Evolutionary conservation across 2,888 invertebrate species (phyloP).

Genomic region (Schizotus pectinicornis): DNA sequence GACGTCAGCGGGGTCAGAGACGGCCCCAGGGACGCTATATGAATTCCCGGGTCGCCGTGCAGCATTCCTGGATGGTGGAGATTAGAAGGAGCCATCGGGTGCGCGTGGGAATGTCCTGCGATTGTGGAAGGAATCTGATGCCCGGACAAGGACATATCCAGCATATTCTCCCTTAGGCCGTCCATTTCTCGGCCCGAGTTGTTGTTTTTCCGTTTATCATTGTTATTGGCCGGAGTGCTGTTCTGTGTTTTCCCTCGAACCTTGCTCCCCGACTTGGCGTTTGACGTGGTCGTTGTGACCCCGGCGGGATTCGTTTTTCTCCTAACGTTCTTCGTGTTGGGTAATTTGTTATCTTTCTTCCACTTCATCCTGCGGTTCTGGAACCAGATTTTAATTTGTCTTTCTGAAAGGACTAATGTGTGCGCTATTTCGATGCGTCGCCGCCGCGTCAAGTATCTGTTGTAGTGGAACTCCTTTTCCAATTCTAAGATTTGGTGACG

Average conservation of each 20-base stretch:
- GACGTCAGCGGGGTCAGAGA: constrained; percentile 65
- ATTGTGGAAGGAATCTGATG: constrained; percentile 62
- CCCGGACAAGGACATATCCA: constrained; percentile 56
- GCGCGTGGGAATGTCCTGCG: constrained; percentile 61
- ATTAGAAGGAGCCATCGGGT: constrained; percentile 59
- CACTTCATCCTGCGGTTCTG: constrained; percentile 86
- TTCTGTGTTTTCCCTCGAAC: constrained; percentile 57
- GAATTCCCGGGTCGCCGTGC: constrained; percentile 59
- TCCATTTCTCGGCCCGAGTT: constrained; percentile 62
- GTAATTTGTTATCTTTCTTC: constrained; percentile 88
- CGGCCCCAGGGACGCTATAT: constrained; percentile 61
- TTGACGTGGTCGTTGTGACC: constrained; percentile 63
- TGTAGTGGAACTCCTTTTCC: constrained; percentile 98
- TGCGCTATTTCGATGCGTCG: constrained; percentile 97
- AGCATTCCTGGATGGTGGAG: constrained; percentile 52
- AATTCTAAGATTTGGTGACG: constrained; percentile 97
- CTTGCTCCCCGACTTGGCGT: constrained; percentile 55
- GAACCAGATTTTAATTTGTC: constrained; percentile 91
- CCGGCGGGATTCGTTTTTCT: constrained; percentile 80
- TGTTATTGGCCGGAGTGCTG: constrained; percentile 61
- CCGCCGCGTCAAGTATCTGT: constrained; percentile 93
- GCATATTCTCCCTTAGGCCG: constrained; percentile 61
- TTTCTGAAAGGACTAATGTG: constrained; percentile 88
- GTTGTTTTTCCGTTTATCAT: constrained; percentile 71
- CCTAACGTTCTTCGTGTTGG: constrained; percentile 78